A percentile compares a stretch with the other conserved stretches of the same genome.
Evolutionary conservation across 2,888 invertebrate genomes (phyloP).

Genomic region (Pollenia angustigena): DNA sequence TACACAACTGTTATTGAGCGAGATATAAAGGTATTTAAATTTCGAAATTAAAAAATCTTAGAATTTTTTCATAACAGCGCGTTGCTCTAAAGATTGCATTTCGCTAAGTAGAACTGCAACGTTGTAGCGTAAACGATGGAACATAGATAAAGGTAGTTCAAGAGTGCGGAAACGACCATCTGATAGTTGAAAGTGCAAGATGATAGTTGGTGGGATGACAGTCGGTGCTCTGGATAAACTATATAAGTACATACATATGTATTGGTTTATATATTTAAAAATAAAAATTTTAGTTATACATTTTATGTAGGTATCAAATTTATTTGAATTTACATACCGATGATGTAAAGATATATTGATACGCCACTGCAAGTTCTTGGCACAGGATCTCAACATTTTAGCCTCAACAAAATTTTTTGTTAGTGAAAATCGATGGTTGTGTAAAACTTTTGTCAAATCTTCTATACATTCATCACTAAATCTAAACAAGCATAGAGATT

Average conservation of each 20-base stretch:
- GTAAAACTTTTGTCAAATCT: conserved; percentile 85
- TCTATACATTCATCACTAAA: conserved; percentile 85
- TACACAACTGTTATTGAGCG: conserved; percentile 17
- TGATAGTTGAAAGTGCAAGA: conserved; percentile 85
- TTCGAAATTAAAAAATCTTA: conserved; percentile 52
- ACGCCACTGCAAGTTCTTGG: conserved; percentile 85
- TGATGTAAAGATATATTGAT: conserved; percentile 85
- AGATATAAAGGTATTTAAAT: neutral
- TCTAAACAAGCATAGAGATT: conserved; percentile 76
- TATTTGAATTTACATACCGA: conserved; percentile 81
- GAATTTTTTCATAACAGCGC: conserved; percentile 83
- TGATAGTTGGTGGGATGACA: conserved; percentile 84
- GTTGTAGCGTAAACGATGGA: conserved; percentile 85
- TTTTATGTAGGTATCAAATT: neutral
- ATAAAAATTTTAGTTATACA: neutral
- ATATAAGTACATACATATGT: neutral
- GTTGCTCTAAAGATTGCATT: conserved; percentile 84
- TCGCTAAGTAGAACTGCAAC: conserved; percentile 85
- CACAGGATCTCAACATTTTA: conserved; percentile 83
- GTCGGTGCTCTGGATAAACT: conserved; percentile 43
- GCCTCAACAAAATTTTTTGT: conserved; percentile 82
- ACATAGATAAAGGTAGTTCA: conserved; percentile 85
- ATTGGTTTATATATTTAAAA: neutral
- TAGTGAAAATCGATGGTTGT: conserved; percentile 84
- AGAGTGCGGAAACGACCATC: conserved; percentile 84